Conservation (phyloP, 2,113 vertebrate genomes). For the Amazona vittata region DNA sequence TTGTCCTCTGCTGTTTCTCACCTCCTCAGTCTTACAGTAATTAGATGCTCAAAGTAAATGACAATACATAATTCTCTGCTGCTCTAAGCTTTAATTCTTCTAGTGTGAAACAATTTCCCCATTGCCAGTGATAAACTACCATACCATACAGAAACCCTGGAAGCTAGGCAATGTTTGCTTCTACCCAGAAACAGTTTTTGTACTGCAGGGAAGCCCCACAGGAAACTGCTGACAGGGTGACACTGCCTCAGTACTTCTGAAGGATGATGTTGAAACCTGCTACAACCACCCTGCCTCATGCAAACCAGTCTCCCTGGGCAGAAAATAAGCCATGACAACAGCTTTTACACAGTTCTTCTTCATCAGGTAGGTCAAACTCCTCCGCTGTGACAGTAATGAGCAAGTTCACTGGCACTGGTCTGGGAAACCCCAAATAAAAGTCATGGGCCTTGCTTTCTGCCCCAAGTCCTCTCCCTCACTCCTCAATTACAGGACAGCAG, state of each 20-base stretch:
- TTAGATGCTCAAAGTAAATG: neutral
- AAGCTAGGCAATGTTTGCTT: neutral
- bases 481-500: neutral
- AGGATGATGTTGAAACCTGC: neutral
- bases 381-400: neutral
- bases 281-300: neutral
- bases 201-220: accelerated
- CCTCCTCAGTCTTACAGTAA: neutral
- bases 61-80: neutral
- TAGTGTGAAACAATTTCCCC: neutral
- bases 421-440: neutral
- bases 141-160: neutral
- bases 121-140: neutral
- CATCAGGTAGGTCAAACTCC: neutral
- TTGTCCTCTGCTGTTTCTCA: neutral
- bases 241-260: neutral
- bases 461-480: neutral
- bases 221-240: neutral
- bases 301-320: neutral
- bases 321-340: neutral
- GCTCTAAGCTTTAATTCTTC: neutral
- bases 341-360: neutral
- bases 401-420: neutral
- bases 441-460: neutral
- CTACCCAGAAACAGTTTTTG: neutral